Evolutionary conservation across 2,113 vertebrate species (phyloP).

Genomic region (Neopipo cinnamomea): DNA sequence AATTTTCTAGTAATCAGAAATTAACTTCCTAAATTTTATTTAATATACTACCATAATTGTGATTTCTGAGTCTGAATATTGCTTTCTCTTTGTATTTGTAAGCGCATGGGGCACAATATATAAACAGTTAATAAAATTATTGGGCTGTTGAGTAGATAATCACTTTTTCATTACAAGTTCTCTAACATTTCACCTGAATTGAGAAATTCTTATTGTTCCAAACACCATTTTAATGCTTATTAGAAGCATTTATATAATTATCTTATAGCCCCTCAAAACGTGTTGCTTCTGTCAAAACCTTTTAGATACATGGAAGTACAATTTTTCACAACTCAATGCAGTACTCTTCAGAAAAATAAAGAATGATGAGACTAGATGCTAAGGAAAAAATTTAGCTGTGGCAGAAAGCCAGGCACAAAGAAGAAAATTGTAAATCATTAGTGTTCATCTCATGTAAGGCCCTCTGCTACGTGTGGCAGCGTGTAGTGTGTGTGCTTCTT

Average conservation of each 20-base stretch:
- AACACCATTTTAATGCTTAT: neutral
- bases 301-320: neutral
- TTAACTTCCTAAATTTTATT: neutral
- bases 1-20: neutral
- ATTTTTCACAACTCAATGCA: neutral
- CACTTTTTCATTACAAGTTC: neutral
- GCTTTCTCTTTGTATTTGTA: neutral
- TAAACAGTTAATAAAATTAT: neutral
- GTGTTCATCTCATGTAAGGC: neutral
- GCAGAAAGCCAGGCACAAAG: neutral
- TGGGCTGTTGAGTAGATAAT: neutral
- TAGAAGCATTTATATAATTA: neutral
- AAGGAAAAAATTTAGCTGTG: neutral
- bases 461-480: accelerated
- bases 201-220: neutral
- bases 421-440: neutral
- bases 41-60: neutral
- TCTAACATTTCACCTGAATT: neutral
- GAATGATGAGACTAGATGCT: neutral
- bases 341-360: neutral
- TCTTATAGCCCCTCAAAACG: neutral
- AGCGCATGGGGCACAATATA: neutral
- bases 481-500: neutral
- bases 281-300: neutral
- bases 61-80: neutral